A percentile compares a stretch with the other conserved stretches of the same genome.
These are phyloP conservation scores for Parnassius glacialis DNA, from an alignment of 2,888 invertebrate species.

Conservation along the genomic window DNA sequence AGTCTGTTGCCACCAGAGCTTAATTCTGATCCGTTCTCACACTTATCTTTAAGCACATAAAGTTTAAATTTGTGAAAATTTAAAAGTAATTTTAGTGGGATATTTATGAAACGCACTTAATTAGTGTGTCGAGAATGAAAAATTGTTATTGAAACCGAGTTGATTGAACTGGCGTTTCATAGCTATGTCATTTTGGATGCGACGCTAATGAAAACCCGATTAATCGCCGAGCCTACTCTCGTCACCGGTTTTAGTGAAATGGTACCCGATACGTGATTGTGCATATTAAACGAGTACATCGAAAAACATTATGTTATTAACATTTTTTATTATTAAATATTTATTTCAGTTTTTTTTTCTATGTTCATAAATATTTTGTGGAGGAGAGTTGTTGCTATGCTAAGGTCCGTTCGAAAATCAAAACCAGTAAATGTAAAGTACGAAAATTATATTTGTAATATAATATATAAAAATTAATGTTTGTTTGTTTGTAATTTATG, in stretches of 20 bases:
- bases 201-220: slow-evolving; percentile 71
- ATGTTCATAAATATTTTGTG: background rate
- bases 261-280: slow-evolving; percentile 54
- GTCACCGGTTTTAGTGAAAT: slow-evolving; percentile 56
- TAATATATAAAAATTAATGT: too few relatives aligned
- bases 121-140: slow-evolving; percentile 80
- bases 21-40: slow-evolving; percentile 42
- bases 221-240: slow-evolving; percentile 59
- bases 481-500: too few relatives aligned
- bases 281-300: slow-evolving; percentile 43
- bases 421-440: too few relatives aligned
- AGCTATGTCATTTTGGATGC: slow-evolving; percentile 78
- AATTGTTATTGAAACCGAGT: slow-evolving; percentile 79
- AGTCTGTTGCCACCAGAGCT: slow-evolving; percentile 53
- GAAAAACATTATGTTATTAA: slow-evolving; percentile 41
- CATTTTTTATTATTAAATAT: slow-evolving; percentile 10
- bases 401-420: too few relatives aligned
- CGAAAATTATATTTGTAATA: too few relatives aligned
- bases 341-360: slow-evolving; percentile 1
- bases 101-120: slow-evolving; percentile 79
- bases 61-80: slow-evolving; percentile 43
- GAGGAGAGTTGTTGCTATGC: too few relatives aligned
- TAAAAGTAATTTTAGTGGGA: slow-evolving; percentile 42
- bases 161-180: slow-evolving; percentile 78
- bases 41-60: slow-evolving; percentile 40